Evolutionary conservation across 1,140 invertebrate genomes (phyloP), one percentile per base, ranked within the genome.

Genomic region (Venturia canescens): DNA sequence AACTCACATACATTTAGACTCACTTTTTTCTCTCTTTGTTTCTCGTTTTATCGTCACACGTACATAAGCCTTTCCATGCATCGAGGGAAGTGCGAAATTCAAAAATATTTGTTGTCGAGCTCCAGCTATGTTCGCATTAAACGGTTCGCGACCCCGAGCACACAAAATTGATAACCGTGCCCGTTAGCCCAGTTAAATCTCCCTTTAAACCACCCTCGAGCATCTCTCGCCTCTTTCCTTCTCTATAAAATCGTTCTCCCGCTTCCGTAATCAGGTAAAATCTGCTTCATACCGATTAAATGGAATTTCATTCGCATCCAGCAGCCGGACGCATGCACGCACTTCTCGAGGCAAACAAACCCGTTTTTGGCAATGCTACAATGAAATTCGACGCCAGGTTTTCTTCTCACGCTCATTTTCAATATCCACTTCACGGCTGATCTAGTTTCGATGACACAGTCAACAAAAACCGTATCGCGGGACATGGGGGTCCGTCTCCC

Each of bases 241-340:
- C 21, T 48, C 69, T n/a, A 26, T 71, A 3, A 48, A 38, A 38
- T 71, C 71, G 9, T 48, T 69, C 48, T 53, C 44, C 18, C 38
- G 38, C n/a, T 71, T 26, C 34, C 26, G 44, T 74, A 74, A 74
- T 74, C 71, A 53, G 23, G 48, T 50, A 16, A 74, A 74, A 74
- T 74, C 71, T 74, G 71, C 31, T 53, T 53, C 71, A 74, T 74
- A 53, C 48, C 13, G 38, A 74, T 74, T 74, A 31, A 74, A 53
- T 48, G 71, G 29, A 53, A 53, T 74, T 71, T 71, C 69, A 71
- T 44, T 48, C 38, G 13, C 38, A 44, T 44, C 38, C n/a, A 15
- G 13, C 34, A 63, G 5, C 29, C 34, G 11, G 16, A 74, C 71
- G 13, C 71, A 7, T 74, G 53, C 53, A 74, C 3, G 27, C 4